Base-by-base conservation (phyloP, 2,113 vertebrate species). In the Hippocampus mohnikei region DNA sequence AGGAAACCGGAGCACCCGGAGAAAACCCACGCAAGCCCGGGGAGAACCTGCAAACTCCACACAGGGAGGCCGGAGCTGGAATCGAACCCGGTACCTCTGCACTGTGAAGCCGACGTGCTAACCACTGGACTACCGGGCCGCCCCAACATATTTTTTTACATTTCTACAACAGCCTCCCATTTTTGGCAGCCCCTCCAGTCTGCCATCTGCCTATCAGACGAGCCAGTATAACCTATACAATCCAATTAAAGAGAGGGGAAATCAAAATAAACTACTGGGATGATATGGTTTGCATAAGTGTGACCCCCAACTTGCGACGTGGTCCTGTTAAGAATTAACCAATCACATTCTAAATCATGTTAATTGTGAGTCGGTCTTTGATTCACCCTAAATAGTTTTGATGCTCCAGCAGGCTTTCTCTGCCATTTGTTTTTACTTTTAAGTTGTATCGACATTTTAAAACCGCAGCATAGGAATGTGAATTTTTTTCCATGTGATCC, bases 401-500 rank as follows among this genome's bases (percentile, higher is more conserved):
- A 10, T 25, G 55, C 27, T 27, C 12, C 27, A 15, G 13, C 8
- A 33, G 15, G 7, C 58, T 59, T 33, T 56, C n/a, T 21, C 52
- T 21, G 21, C 8, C n/a, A 23, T 55, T 55, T 55, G 21, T n/a
- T 20, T 50, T 50, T 50, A 11, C 46, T 16, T 16, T 16, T 1
- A 2, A 6, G 46, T 7, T 6, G 46, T 48, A 16, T 0, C 9
- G 8, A 23, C 21, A 53, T 55, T 23, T 55, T 27, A 27, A 13
- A 25, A 27, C 11, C 15, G 18, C 27, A 2, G 27, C 27, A 16
- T 23, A 67, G 46, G 25, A n/a, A 46, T 68, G 29, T 33, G 40
- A 60, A 53, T 64, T 29, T 20, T n/a, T 81, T 82, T 81, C 53
- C 58, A 72, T 55, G 56, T 50, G 81, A 79, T 73, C 69, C 21